Conservation (phyloP, 2,888 invertebrate species). For the Oscheius onirici region DNA sequence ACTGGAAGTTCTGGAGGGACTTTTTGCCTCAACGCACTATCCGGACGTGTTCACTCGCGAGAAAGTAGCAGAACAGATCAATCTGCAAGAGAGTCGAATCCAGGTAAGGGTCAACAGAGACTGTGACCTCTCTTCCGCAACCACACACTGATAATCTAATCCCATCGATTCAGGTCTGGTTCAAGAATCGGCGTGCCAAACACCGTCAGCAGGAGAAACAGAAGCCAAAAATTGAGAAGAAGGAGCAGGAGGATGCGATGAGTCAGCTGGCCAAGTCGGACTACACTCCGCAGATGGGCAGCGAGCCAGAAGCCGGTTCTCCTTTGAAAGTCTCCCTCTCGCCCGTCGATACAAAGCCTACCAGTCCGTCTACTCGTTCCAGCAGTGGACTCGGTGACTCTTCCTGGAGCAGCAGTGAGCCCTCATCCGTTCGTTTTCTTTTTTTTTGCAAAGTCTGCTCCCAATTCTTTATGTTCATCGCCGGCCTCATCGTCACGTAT, state of each 20-base stretch:
- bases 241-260: constrained; percentile 14
- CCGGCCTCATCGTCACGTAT: too few species aligned
- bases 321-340: constrained; percentile 17
- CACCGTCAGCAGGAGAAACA: constrained; percentile 68
- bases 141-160: constrained; percentile 6
- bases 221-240: constrained; percentile 51
- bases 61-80: constrained; percentile 64
- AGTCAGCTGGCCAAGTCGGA: not conserved
- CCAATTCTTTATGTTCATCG: not conserved
- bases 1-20: constrained; percentile 55
- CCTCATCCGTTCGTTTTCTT: constrained; percentile 13
- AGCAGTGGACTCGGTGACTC: constrained; percentile 27
- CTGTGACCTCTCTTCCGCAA: not conserved
- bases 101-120: constrained; percentile 54
- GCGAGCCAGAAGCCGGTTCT: constrained; percentile 49
- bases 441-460: not conserved
- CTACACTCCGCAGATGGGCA: constrained; percentile 21
- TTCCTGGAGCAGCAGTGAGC: constrained; percentile 25
- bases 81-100: constrained; percentile 65
- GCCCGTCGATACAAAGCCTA: constrained; percentile 5
- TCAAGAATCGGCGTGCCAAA: constrained; percentile 69
- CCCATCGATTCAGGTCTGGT: constrained; percentile 63
- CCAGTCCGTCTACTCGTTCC: constrained; percentile 23
- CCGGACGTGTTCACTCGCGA: constrained; percentile 68
- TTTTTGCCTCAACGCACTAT: constrained; percentile 57